Base-by-base conservation (phyloP, 2,797 vertebrate species). In the Malurus splendens region DNA sequence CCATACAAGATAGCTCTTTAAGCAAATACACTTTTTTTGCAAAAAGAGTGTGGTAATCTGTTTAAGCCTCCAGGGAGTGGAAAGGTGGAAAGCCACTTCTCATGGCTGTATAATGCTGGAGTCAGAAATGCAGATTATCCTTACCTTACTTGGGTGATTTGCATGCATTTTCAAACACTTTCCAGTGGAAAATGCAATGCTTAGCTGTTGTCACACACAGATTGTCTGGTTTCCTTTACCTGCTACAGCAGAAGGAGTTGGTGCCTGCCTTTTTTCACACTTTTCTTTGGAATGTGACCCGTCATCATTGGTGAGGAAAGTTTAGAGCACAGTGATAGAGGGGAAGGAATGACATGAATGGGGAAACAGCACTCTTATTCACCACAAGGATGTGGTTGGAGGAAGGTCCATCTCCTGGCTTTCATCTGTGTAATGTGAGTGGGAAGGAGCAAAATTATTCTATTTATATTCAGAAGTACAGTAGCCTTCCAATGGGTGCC, bases 191-290 rank as follows among this genome's bases (percentile, higher is more conserved):
- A 15, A 24, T n/a, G 18, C 13, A 24, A 13, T 38, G 36, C 20
- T n/a, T 57, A 55, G 36, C 11, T 66, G 15, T 47, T 54, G 33
- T 60, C 45, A 36, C 7, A 4, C 0, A 2, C 2, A 8, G n/a
- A 23, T n/a, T 72, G 18, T 13, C 44, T 32, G 47, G 14, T 33
- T 45, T 71, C 7, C 7, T 64, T 48, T 55, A 45, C 32, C 57
- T 79, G 14, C 13, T 77, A 20, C 30, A n/a, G 44, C 18, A 52
- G 47, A 7, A 78, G 25, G n/a, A 66, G 13, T n/a, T 67, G 18
- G 12, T 57, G 10, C 18, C 20, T 50, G 6, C 12, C 8, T 52
- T 62, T 78, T 66, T 61, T 27, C 39, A 30, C 8, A 9, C 6
- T 73, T 20, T 30, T 76, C 24, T 76, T 82, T 65, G n/a, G 41